Evolutionary conservation across 2,797 vertebrate genomes (phyloP), one percentile per base, ranked within the genome.

Genomic region (Acanthornis magna): DNA sequence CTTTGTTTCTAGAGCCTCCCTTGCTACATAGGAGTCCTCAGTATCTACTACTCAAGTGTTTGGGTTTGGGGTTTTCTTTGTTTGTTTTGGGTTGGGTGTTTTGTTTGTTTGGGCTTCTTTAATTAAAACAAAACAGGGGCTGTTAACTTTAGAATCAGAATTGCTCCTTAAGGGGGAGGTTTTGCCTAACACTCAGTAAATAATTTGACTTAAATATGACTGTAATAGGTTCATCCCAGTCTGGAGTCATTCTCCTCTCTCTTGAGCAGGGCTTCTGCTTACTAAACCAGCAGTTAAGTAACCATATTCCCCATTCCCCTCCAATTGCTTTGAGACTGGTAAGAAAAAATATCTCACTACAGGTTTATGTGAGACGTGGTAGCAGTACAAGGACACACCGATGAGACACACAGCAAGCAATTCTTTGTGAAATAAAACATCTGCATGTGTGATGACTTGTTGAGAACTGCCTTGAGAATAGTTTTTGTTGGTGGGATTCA

Each of bases 221-320:
- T 80, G 4, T 57, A 36, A 45, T 16, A 51, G 11, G 7, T 66
- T 77, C 12, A 12, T 70, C 27, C 45, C 29, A 29, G 29, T 53
- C 60, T 43, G 15, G 14, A 92, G 26, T 48, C 5, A 4, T 70
- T 87, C 23, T 73, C 11, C 4, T 38, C 7, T 65, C 5, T 62
- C 9, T 48, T 10, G 21, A 26, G 8, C 18, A 58, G 43, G 53
- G 15, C 16, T n/a, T 84, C 29, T 29, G 15, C 48, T 81, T 73
- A n/a, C 16, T 51, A 68, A 90, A 65, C 20, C 10, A 79, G 34
- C 21, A 80, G 42, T 32, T 61, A 76, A 71, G 11, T 36, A 62
- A 23, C 18, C 2, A 0, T 34, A 16, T n/a, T 8, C 13, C 36
- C 9, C 7, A 38, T 60, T 70, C 18, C 10, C 5, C 2, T 76